These are phyloP conservation scores for Microcaecilia unicolor DNA, from an alignment of 2,797 vertebrate genomes.

Conservation along the genomic window DNA sequence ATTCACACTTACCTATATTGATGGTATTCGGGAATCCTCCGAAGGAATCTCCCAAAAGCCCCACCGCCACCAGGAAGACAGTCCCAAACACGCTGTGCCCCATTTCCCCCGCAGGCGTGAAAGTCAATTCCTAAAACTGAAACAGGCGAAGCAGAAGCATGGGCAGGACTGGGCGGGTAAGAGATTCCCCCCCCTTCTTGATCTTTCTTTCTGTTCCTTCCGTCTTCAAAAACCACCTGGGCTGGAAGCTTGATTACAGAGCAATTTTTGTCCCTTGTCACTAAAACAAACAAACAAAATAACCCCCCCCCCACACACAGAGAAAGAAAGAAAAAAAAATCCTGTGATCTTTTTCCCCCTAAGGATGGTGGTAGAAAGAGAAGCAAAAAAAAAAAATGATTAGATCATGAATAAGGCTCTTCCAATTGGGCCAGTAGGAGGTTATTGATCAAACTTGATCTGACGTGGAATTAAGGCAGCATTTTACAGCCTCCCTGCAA, in stretches of 20 bases:
- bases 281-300: conserved; percentile 1
- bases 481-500: conserved; percentile 42
- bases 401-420: conserved; percentile 49
- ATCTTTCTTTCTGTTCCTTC: conserved; percentile 30
- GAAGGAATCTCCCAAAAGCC: conserved; percentile 74
- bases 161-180: conserved; percentile 55
- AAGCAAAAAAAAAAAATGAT: conserved; percentile 1
- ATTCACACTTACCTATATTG: conserved; percentile 81
- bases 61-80: conserved; percentile 71
- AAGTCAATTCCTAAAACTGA: conserved; percentile 72
- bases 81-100: conserved; percentile 65
- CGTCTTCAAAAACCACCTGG: conserved; percentile 75
- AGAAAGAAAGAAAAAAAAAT: conserved; percentile 27
- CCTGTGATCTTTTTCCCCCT: conserved; percentile 48
- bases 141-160: conserved; percentile 68
- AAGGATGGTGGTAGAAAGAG: conserved; percentile 63
- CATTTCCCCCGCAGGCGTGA: conserved; percentile 76
- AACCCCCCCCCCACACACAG: background rate
- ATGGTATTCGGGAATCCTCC: conserved; percentile 95
- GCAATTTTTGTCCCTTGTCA: conserved; percentile 48
- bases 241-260: conserved; percentile 64
- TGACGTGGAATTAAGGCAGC: conserved; percentile 65
- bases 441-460: conserved; percentile 81
- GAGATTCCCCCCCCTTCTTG: conserved; percentile 24
- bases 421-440: conserved; percentile 74